These are phyloP conservation scores for Alfaro cultratus DNA, from an alignment of 2,797 vertebrate species.

Conservation along the genomic window DNA sequence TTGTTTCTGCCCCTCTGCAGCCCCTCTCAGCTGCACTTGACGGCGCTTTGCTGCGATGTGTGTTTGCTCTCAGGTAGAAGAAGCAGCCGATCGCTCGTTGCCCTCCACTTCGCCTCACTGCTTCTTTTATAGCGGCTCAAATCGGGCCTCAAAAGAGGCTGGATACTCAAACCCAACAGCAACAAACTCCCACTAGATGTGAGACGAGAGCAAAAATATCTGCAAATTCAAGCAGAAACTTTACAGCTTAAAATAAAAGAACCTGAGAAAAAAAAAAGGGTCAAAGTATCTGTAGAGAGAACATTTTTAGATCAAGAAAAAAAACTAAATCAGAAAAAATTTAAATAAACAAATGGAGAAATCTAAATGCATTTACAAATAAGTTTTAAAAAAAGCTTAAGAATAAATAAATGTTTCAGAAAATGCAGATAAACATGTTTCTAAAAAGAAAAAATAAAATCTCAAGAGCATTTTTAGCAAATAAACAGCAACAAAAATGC, in stretches of 20 bases:
- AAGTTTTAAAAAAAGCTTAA: background rate
- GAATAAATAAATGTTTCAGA: background rate
- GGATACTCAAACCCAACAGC: slow-evolving; percentile 41
- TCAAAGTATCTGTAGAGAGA: background rate
- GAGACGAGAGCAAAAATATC: background rate
- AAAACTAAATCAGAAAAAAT: background rate
- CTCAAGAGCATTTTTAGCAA: background rate
- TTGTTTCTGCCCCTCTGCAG: slow-evolving; percentile 89
- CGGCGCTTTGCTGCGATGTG: slow-evolving; percentile 61
- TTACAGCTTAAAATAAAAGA: background rate
- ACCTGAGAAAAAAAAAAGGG: background rate
- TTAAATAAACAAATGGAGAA: too few relatives aligned
- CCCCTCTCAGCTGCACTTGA: slow-evolving; percentile 94
- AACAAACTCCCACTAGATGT: slow-evolving; percentile 38
- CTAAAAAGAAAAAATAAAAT: background rate
- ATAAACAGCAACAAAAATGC: background rate
- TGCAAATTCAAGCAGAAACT: too few relatives aligned
- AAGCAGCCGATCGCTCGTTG: slow-evolving; percentile 91
- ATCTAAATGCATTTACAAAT: background rate
- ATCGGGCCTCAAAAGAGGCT: slow-evolving; percentile 41
- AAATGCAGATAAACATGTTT: background rate
- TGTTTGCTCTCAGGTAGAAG: slow-evolving; percentile 88
- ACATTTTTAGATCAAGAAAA: background rate
- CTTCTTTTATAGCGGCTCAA: slow-evolving; percentile 89
- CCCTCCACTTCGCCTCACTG: slow-evolving; percentile 90